Conservation (phyloP, 2,888 invertebrate genomes). For the Sarcophaga carnaria region DNA sequence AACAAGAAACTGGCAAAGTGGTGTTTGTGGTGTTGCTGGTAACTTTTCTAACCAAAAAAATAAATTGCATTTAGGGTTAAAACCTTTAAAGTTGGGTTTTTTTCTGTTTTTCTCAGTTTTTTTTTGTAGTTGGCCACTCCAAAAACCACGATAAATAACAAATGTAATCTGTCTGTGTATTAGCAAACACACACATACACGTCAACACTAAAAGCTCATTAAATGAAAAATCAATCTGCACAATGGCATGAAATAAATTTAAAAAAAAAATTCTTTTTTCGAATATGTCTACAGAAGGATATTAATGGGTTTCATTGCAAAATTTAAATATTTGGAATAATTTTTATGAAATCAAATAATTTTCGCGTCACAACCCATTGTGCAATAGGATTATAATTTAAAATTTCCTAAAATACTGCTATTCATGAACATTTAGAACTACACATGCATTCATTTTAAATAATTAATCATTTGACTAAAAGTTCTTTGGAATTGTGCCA, state of each 20-base stretch:
- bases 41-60: too few species aligned
- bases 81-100: constrained; percentile 2
- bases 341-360: too few species aligned
- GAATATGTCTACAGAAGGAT: background rate
- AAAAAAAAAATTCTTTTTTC: too few species aligned
- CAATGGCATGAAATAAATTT: background rate
- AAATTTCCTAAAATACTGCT: background rate
- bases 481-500: constrained; percentile 46
- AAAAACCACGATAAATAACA: too few species aligned
- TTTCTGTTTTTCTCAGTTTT: too few species aligned
- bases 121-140: too few species aligned
- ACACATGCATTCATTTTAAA: background rate
- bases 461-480: constrained; percentile 58
- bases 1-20: too few species aligned
- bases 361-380: too few species aligned
- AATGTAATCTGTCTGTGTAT: background rate
- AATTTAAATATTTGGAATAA: background rate
- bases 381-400: too few species aligned
- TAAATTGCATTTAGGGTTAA: constrained; percentile 50
- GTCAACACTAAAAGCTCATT: background rate
- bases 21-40: too few species aligned
- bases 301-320: background rate
- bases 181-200: background rate
- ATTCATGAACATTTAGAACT: background rate
- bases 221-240: background rate